These are phyloP conservation scores for Aromia moschata DNA, from an alignment of 2,888 invertebrate species.

Conservation along the genomic window DNA sequence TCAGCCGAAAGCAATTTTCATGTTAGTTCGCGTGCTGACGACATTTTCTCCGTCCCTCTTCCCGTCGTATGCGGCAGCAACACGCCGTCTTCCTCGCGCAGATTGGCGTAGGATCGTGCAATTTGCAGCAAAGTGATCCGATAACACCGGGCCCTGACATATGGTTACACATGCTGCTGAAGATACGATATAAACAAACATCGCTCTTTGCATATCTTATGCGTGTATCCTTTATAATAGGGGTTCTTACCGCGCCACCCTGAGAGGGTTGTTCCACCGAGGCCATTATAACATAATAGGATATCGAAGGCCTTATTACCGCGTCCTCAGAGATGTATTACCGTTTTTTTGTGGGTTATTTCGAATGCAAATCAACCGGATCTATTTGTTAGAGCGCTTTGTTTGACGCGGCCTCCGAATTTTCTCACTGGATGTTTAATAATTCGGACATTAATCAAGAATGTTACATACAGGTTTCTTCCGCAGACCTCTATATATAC, in stretches of 20 bases:
- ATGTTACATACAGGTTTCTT: too few species aligned
- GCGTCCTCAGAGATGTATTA: constrained; percentile 41
- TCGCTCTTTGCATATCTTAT: constrained; percentile 63
- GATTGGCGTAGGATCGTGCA: constrained; percentile 59
- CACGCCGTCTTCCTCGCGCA: constrained; percentile 47
- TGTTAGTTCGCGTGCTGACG: constrained; percentile 56
- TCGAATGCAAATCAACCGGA: constrained; percentile 45
- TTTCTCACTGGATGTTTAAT: constrained; percentile 32
- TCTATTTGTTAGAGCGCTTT: constrained; percentile 38
- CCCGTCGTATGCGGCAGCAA: constrained; percentile 27
- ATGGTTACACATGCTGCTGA: constrained; percentile 62
- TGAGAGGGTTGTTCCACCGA: constrained; percentile 55
- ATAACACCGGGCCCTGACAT: constrained; percentile 61
- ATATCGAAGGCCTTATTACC: constrained; percentile 56
- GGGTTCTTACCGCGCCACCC: constrained; percentile 47
- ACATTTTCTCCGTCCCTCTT: constrained; percentile 52
- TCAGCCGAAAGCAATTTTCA: constrained; percentile 58
- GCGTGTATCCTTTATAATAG: constrained; percentile 55
- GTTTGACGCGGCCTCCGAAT: constrained; percentile 36
- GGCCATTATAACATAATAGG: constrained; percentile 61
- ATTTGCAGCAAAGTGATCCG: constrained; percentile 62
- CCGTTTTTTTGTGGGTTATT: constrained; percentile 39
- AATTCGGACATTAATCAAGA: constrained; percentile 33
- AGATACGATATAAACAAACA: constrained; percentile 63
- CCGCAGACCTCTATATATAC: too few species aligned